A percentile compares a stretch with the other conserved stretches of the same genome.
These are phyloP conservation scores for Oxyura jamaicensis DNA, from an alignment of 2,113 vertebrate genomes.

Conservation along the genomic window DNA sequence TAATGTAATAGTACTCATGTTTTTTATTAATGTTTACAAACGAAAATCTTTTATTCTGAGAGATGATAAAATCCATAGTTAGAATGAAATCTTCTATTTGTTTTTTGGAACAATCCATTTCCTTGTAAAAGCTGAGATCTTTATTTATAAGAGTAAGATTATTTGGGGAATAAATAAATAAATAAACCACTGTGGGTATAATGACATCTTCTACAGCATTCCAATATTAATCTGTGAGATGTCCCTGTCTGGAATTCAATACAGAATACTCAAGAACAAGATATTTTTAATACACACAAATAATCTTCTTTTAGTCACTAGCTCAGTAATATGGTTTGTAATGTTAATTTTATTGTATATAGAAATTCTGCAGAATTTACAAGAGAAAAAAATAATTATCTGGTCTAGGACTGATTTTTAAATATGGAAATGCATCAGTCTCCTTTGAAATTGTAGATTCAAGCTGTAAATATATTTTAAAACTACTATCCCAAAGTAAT, in stretches of 20 bases:
- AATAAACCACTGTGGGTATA: neutral
- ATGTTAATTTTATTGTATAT: neutral
- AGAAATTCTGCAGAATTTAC: neutral
- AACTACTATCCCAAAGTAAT: neutral
- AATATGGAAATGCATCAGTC: neutral
- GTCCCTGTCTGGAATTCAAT: neutral
- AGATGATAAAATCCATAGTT: slow-evolving; percentile 1
- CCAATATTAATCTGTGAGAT: neutral
- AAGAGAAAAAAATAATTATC: neutral
- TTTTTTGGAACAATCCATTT: neutral
- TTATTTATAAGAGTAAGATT: neutral
- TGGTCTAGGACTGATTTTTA: neutral
- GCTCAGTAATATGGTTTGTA: neutral
- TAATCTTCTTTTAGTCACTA: neutral
- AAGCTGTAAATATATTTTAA: neutral
- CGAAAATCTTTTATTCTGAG: neutral
- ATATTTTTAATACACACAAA: neutral
- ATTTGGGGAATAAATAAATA: neutral
- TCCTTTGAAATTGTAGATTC: neutral
- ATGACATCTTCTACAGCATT: neutral
- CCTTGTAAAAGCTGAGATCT: neutral
- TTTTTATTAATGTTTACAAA: neutral
- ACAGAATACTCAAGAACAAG: neutral
- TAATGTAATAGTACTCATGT: neutral
- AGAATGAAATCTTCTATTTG: neutral